Evolutionary conservation across 1,140 invertebrate genomes (phyloP).

Genomic region (Lucilia sericata): DNA sequence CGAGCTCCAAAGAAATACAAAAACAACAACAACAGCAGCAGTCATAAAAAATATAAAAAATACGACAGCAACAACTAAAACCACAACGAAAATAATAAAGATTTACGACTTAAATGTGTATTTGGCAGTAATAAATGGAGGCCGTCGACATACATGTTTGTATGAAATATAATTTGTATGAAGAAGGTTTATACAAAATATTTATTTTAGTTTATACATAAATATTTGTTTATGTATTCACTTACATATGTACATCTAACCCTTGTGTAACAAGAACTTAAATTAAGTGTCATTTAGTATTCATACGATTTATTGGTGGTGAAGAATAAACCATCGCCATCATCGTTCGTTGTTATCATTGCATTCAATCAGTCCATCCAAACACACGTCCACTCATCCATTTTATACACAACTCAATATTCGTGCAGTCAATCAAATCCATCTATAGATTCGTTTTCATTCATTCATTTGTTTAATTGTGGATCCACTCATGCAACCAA

Average conservation of each 20-base stretch:
- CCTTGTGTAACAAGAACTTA: too few relatives aligned
- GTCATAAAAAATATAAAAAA: slow-evolving; percentile 12
- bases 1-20: neutral
- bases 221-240: neutral
- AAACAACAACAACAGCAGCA: too few relatives aligned
- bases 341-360: neutral
- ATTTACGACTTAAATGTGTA: slow-evolving; percentile 26
- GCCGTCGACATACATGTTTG: neutral
- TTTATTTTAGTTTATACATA: neutral
- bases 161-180: neutral
- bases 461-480: too few relatives aligned
- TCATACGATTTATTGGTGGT: neutral
- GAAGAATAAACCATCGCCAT: neutral
- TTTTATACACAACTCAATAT: neutral
- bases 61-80: neutral
- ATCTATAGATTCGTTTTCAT: neutral
- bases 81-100: slow-evolving; percentile 24
- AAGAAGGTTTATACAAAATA: neutral
- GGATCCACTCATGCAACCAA: too few relatives aligned
- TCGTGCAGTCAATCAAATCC: neutral
- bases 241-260: neutral
- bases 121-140: slow-evolving; percentile 12
- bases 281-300: neutral
- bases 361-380: slow-evolving; percentile 1
- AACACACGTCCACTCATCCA: neutral